Base-by-base conservation (phyloP, 1,140 invertebrate species). In the Portunus trituberculatus region DNA sequence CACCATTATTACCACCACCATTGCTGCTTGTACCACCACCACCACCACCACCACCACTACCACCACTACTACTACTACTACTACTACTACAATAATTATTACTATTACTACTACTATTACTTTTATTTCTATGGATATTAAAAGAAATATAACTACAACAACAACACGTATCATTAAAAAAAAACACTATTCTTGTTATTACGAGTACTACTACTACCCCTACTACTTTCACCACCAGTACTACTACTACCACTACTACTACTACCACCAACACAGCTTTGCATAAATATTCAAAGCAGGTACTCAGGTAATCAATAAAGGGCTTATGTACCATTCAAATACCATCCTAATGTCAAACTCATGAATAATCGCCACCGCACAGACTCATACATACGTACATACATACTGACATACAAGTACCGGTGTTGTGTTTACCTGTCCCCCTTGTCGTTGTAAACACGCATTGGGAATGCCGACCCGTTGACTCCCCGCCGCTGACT, bases 1-100 rank as follows among this genome's bases (percentile, higher is more conserved):
- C n/a, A n/a, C n/a, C n/a, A n/a, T n/a, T n/a, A n/a, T n/a, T n/a
- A n/a, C n/a, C n/a, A n/a, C n/a, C n/a, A n/a, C n/a, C n/a, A n/a
- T n/a, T n/a, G n/a, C n/a, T n/a, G n/a, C n/a, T n/a, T n/a, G n/a
- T 1, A 76, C 67, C 1, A 76, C 67, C 1, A 76, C 67, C 1
- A 76, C 67, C 67, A 76, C 67, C 0, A 76, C 67, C 1, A 76
- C 67, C 67, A 76, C 67, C 1, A 76, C 67, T 76, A 76, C 67
- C 1, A 76, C 67, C 67, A 76, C 67, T 76, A 76, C 67, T n/a
- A 76, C 67, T n/a, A 76, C 67, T 76, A 76, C 67, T 76, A 76
- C 67, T n/a, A 76, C 67, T n/a, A 76, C 67, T 76, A 76, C 67
- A 0, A 76, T n/a, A 14, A 76, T n/a, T 76, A 1, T n/a, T 76